Evolutionary conservation across 2,888 invertebrate genomes (phyloP).

Genomic region (Sinodicranocentrus sp.): DNA sequence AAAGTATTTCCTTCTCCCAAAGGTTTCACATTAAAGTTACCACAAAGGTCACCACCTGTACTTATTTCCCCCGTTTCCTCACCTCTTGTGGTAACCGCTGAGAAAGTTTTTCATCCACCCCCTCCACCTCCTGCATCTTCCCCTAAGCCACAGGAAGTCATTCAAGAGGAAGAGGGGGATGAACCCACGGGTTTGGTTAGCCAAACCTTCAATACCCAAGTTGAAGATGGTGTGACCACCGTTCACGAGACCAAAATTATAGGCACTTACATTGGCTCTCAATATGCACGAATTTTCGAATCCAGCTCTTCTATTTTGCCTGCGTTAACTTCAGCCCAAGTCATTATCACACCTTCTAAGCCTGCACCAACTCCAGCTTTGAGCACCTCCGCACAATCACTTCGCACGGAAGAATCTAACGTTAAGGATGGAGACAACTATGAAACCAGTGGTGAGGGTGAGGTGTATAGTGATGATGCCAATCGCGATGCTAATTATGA

Average conservation of each 20-base stretch:
- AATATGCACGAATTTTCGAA: constrained; percentile 92
- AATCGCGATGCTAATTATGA: constrained; percentile 48
- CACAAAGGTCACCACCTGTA: constrained; percentile 65
- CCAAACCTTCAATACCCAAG: constrained; percentile 89
- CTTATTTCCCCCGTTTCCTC: constrained; percentile 61
- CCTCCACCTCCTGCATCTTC: constrained; percentile 44
- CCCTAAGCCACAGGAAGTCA: neutral
- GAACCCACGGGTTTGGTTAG: constrained; percentile 88
- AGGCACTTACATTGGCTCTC: constrained; percentile 91
- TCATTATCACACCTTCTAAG: constrained; percentile 53
- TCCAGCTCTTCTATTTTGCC: constrained; percentile 84
- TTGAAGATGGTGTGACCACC: constrained; percentile 90
- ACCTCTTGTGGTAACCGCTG: constrained; percentile 61
- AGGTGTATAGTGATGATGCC: constrained; percentile 58
- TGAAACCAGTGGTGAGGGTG: constrained; percentile 64
- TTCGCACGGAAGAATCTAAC: constrained; percentile 71
- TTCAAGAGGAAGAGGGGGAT: constrained; percentile 26
- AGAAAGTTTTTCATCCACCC: constrained; percentile 62
- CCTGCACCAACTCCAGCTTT: constrained; percentile 56
- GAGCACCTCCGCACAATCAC: constrained; percentile 33
- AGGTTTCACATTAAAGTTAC: constrained; percentile 75
- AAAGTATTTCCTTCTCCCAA: constrained; percentile 68
- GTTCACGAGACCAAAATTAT: constrained; percentile 94
- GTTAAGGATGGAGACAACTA: constrained; percentile 60
- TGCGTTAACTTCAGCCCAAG: constrained; percentile 22